Evolutionary conservation across 2,113 vertebrate genomes (phyloP), one percentile per base, ranked within the genome.

Genomic region (Silurus meridionalis): DNA sequence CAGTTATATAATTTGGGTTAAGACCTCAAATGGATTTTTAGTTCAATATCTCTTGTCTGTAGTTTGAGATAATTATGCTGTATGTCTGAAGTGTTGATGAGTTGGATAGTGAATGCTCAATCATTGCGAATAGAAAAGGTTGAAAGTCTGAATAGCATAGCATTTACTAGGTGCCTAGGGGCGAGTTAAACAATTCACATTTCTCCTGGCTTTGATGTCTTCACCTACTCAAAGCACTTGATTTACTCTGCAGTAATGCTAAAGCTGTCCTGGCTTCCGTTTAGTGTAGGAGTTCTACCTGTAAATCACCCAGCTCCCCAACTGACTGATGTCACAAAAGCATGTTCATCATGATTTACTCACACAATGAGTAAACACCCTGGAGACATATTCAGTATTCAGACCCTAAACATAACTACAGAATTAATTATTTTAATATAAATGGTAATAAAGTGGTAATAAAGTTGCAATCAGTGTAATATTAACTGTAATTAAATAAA

Each of bases 21-120:
- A 13, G 69, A 84, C 64, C 17, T 4, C 6, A 25, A 80, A 46
- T 17, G 69, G 57, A 83, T 79, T 83, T 17, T 46, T 7, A 58
- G 66, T 63, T 21, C 23, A 81, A 66, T 52, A 28, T 80, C 55
- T 28, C 78, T 57, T 71, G 64, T 61, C 28, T 84, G 82, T 58
- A 52, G 75, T 81, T 80, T 61, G 69, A 64, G 46, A 82, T 61
- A 50, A 81, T 58, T 87, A 61, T 28, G 37, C 21, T 85, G 71
- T 74, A 17, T 58, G 9, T 25, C n/a, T 21, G 21, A 15, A 37
- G 67, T 37, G 69, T n/a, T 80, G 46, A 23, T 53, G 8, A 57
- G 66, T 55, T 1, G 52, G 25, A 25, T 69, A n/a, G 48, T 67
- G 28, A 69, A 63, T 37, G 71, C 37, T 79, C 78, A 61, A 78